phyloP scores from a whole-genome alignment of 2,113 vertebrate genomes.

The Himantopus leucocephalus region DNA sequence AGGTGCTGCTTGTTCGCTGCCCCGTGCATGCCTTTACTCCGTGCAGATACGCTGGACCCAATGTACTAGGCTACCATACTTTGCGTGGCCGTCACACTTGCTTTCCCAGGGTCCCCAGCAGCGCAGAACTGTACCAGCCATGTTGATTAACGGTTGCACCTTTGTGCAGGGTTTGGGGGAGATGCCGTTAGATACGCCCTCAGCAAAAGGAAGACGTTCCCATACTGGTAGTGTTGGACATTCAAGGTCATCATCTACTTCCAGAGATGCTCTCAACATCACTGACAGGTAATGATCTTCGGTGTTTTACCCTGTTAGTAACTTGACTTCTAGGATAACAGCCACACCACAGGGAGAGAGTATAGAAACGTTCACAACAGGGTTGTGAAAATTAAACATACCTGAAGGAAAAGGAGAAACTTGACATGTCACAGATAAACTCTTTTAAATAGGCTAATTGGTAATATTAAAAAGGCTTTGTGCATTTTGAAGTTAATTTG shows the following conservation, averaged over 20 bases:
- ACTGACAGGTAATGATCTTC: slow-evolving; percentile 76
- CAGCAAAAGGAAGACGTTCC: slow-evolving; percentile 85
- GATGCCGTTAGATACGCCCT: slow-evolving; percentile 84
- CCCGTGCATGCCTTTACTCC: not conserved
- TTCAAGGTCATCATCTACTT: slow-evolving; percentile 83
- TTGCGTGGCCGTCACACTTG: not conserved
- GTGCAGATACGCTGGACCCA: fast-evolving
- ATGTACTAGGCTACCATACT: fast-evolving
- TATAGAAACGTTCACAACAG: not conserved
- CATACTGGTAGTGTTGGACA: slow-evolving; percentile 76
- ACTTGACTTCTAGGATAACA: not conserved
- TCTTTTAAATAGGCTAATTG: not conserved
- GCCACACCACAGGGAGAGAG: not conserved
- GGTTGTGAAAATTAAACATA: not conserved
- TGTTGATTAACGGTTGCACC: fast-evolving
- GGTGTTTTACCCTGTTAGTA: not conserved
- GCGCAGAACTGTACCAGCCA: not conserved
- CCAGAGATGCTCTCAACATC: slow-evolving; percentile 76
- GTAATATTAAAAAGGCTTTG: not conserved
- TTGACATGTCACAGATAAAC: not conserved
- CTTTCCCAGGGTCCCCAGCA: not conserved
- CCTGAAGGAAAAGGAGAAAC: not conserved
- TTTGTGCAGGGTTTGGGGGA: slow-evolving; percentile 86
- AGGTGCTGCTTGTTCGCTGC: not conserved
- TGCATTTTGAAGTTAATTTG: not conserved